Evolutionary conservation across 1,140 invertebrate genomes (phyloP), one percentile per base, ranked within the genome.

Genomic region (Drosophila carrolli): DNA sequence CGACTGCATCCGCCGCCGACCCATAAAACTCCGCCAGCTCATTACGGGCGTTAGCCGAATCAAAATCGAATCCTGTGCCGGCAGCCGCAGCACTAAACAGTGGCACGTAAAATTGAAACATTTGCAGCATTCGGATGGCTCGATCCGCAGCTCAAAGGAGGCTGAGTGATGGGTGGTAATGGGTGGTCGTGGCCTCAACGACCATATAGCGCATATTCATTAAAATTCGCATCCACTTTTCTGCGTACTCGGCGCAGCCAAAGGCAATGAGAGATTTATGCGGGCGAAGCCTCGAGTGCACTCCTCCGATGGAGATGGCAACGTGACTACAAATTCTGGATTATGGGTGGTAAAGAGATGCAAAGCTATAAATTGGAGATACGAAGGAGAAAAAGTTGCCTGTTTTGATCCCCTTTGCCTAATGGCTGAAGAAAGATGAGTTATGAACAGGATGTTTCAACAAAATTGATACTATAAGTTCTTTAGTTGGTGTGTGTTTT

Each of bases 51-150:
- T 44, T 40, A 68, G 48, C 74, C 79, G 78, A 86, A 88, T 88
- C 83, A 88, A 88, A 88, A 88, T 88, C 83, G 79, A 88, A 82
- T 46, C 35, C 27, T 13, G 47, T 53, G 50, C 65, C 59, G 38
- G 50, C 40, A 41, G 65, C 47, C 46, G 48, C 35, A 46, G 61
- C 70, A 82, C 79, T 83, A 83, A 84, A 81, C 78, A 78, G 43
- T 53, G 67, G 41, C 75, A 79, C 79, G 72, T 86, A 77, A 86
- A 83, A 89, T 83, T 86, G 84, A 86, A 79, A 88, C 83, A 88
- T 86, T 75, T 35, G 60, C 59, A 61, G 61, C 75, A 70, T 11
- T 81, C 38, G 27, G 46, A 56, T 58, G 48, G 71, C 58, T 38
- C 16, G 37, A 50, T 32, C 19, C 60, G 44, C 43, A 29, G 59